Base-by-base conservation (phyloP, 1,140 invertebrate species). In the Zeugodacus cucurbitae region DNA sequence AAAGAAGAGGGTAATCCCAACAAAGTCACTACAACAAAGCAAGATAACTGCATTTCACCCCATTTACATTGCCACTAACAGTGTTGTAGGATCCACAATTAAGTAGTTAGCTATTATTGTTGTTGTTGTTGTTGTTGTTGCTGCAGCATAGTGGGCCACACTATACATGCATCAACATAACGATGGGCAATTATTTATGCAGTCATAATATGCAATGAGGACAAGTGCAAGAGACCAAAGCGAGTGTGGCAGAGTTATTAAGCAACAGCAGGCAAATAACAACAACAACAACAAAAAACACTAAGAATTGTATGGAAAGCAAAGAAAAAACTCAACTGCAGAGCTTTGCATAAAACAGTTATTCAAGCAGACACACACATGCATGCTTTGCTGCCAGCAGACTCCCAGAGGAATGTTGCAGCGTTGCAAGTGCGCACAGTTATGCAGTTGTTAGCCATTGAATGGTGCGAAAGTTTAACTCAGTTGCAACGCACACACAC, bases 181-280 rank as follows among this genome's bases (percentile, higher is more conserved):
- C 32, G 32, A 74, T 74, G 67, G 67, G 67, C 67, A 74, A 74
- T 74, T 74, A 74, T 74, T 74, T 74, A 41, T 74, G 34, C 67
- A 74, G 67, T 74, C 67, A 37, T 74, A 37, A 74, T 41, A 74
- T 74, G 67, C 67, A 74, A 74, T 41, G 67, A 41, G 67, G 20
- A 41, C 67, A 74, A 37, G 67, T 54, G 48, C 48, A 54, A 20
- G 58, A 26, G n/a, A 11, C 58, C n/a, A 26, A 26, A 11, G 22
- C 3, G 10, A 62, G 58, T 26, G 22, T 17, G 22, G 5, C 26
- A 7, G 22, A 74, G 34, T 32, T 20, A 32, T 32, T 17, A 67
- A 67, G 29, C 29, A 67, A 67, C 26, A 67, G 26, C 26, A 67
- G 48, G 11, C 48, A 20, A 17, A 17, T 17, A 34, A 17, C 62